Evolutionary conservation across 92 coral and sea anemone species (phyloP).

Genomic region (Epizoanthus rinbou): DNA sequence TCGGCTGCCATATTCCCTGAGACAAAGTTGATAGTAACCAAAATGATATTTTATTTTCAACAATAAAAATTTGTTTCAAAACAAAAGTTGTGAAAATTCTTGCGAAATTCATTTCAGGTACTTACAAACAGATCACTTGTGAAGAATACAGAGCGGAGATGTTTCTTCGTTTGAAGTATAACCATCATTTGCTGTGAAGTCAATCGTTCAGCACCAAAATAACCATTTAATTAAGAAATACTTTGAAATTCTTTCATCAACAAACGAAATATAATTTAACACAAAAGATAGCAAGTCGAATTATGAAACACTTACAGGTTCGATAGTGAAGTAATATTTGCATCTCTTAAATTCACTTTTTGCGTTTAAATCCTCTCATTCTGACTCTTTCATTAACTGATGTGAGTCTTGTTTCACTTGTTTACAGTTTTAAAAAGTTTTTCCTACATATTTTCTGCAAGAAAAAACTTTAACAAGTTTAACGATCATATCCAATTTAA

Average conservation of each 20-base stretch:
- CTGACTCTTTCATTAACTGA: background rate
- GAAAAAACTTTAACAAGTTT: too few relatives aligned
- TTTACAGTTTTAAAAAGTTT: too few relatives aligned
- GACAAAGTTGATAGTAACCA: background rate
- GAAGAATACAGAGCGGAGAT: background rate
- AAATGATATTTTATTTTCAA: too few relatives aligned
- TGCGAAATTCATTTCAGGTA: too few relatives aligned
- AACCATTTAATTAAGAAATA: background rate
- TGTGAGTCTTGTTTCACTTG: background rate
- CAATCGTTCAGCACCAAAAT: slow-evolving; percentile 21
- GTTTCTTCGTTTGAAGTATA: background rate
- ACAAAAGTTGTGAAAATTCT: too few relatives aligned
- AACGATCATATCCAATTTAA: too few relatives aligned
- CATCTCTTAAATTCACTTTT: slow-evolving; percentile 10
- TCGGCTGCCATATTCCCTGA: background rate
- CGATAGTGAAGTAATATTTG: slow-evolving; percentile 9
- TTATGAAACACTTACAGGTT: slow-evolving; percentile 2
- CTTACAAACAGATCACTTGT: too few relatives aligned
- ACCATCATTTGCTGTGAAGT: slow-evolving; percentile 25
- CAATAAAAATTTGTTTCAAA: too few relatives aligned
- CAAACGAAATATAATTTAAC: too few relatives aligned
- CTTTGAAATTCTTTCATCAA: too few relatives aligned
- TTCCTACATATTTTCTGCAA: too few relatives aligned
- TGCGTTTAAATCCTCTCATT: slow-evolving; percentile 11
- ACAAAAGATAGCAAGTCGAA: too few relatives aligned